phyloP scores from a whole-genome alignment of 1,140 invertebrate genomes.

The Tetragnatha versicolor region DNA sequence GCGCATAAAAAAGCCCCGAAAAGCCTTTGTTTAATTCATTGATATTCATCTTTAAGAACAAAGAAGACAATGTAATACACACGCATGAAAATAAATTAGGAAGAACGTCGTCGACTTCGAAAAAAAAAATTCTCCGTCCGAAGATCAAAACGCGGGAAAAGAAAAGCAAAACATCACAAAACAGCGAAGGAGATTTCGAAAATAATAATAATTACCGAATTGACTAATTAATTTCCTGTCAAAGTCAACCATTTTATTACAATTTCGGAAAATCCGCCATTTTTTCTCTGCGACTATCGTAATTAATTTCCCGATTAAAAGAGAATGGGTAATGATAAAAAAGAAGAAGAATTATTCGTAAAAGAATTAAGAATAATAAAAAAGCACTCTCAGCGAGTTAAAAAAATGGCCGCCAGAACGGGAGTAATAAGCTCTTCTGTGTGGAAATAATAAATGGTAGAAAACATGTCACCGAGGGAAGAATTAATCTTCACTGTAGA shows the following conservation, averaged over 20 bases:
- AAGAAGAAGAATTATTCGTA: slow-evolving; percentile 3
- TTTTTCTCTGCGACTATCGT: slow-evolving; percentile 29
- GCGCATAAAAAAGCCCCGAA: no score
- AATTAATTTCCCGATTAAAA: slow-evolving; percentile 53
- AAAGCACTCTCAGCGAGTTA: background rate
- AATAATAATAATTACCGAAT: slow-evolving; percentile 53
- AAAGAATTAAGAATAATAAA: slow-evolving; percentile 15
- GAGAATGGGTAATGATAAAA: background rate
- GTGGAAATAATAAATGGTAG: slow-evolving; percentile 54
- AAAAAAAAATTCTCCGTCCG: background rate
- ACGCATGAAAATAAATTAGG: no score
- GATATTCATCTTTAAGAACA: slow-evolving; percentile 17
- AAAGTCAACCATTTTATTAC: slow-evolving; percentile 55
- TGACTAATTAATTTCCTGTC: slow-evolving; percentile 55
- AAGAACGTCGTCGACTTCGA: background rate
- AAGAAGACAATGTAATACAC: slow-evolving; percentile 5
- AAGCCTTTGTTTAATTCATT: slow-evolving; percentile 26
- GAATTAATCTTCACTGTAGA: slow-evolving; percentile 48
- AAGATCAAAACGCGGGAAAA: slow-evolving; percentile 4
- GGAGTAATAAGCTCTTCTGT: slow-evolving; percentile 48
- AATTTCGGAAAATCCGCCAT: slow-evolving; percentile 42
- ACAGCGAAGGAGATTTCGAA: slow-evolving; percentile 37
- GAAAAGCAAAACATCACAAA: slow-evolving; percentile 14
- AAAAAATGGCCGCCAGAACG: background rate
- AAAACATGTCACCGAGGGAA: slow-evolving; percentile 51